Evolutionary conservation across 2,113 vertebrate genomes (phyloP).

Genomic region (Excalfactoria chinensis): DNA sequence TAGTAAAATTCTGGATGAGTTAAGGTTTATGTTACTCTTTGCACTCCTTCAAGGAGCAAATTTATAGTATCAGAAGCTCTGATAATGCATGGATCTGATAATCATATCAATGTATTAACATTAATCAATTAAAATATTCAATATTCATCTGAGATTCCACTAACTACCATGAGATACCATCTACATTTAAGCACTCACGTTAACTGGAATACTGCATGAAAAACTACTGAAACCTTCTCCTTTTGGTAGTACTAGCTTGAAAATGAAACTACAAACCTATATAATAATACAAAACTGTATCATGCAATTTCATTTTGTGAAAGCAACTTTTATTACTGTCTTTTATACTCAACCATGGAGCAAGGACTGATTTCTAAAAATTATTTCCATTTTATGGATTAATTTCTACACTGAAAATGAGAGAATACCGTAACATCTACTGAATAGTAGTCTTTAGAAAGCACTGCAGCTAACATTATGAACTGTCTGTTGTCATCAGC

Average conservation of each 20-base stretch:
- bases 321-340: neutral
- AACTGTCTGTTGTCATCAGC: neutral
- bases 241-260: neutral
- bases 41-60: neutral
- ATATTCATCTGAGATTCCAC: neutral
- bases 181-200: neutral
- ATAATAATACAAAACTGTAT: neutral
- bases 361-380: neutral
- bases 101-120: neutral
- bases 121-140: neutral
- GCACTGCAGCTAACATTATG: neutral
- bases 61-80: neutral
- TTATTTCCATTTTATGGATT: neutral
- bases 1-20: neutral
- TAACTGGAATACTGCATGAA: neutral
- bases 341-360: neutral
- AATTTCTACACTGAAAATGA: neutral
- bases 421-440: neutral
- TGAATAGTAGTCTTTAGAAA: neutral
- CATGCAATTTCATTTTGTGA: neutral
- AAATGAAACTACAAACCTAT: neutral
- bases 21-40: neutral
- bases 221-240: neutral
- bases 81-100: neutral
- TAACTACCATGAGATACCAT: neutral